A percentile compares a stretch with the other conserved stretches of the same genome.
phyloP scores from a whole-genome alignment of 2,888 invertebrate genomes.

The Parasteatoda lunata region DNA sequence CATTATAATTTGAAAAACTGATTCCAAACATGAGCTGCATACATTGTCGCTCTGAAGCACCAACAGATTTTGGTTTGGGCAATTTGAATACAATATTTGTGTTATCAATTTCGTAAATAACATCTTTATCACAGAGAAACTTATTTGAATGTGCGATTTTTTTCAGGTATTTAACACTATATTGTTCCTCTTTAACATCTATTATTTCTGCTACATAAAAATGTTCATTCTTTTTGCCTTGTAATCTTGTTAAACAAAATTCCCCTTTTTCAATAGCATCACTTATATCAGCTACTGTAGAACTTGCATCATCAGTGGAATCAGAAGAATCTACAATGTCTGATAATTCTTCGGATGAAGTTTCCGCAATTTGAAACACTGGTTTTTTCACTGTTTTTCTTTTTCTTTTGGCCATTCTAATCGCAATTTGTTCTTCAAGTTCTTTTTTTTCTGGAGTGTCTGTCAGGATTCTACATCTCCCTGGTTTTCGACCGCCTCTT shows the following conservation, averaged over 20 bases:
- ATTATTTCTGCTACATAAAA: conserved; percentile 22
- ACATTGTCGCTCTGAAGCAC: no score
- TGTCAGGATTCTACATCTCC: conserved; percentile 28
- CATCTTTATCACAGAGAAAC: no score
- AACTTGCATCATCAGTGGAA: conserved; percentile 12
- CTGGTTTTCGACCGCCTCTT: conserved; percentile 32
- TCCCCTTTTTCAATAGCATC: conserved; percentile 25
- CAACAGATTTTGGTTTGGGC: no score
- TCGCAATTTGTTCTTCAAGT: conserved; percentile 22
- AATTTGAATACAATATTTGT: no score
- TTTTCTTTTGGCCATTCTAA: conserved; percentile 32
- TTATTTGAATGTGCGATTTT: no score
- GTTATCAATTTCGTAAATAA: no score
- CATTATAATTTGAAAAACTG: no score
- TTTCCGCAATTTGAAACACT: background rate
- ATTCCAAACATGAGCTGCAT: no score
- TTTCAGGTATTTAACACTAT: no score
- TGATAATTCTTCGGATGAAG: conserved; percentile 4
- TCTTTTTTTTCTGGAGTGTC: conserved; percentile 30
- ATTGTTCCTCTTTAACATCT: no score
- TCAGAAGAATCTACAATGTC: no score
- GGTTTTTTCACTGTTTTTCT: background rate
- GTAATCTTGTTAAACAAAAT: conserved; percentile 21
- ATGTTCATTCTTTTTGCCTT: conserved; percentile 22
- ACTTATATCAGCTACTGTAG: no score